Percentiles rank a stretch among this genome's conserved stretches.
Conservation (phyloP, 2,888 invertebrate genomes). For the Spodoptera exigua region DNA sequence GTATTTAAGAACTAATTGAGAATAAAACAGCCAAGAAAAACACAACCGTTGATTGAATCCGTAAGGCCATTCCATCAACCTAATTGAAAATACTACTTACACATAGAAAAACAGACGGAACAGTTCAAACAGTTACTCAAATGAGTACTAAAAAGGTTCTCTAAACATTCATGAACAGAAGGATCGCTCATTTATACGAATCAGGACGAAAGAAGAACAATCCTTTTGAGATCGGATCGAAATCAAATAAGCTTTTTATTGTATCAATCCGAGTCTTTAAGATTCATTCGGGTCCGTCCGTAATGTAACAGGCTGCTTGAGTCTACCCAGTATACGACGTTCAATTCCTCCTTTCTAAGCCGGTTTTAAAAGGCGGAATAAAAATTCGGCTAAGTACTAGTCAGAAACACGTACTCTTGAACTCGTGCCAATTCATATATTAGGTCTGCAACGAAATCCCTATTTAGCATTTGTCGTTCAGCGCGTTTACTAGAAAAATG, state of each 20-base stretch:
- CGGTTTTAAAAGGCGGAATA: constrained; percentile 51
- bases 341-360: constrained; percentile 51
- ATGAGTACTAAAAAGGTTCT: constrained; percentile 4
- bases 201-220: constrained; percentile 47
- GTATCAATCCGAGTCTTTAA: constrained; percentile 54
- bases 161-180: constrained; percentile 16
- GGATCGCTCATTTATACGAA: constrained; percentile 35
- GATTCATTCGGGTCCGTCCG: constrained; percentile 56
- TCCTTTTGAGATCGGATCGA: constrained; percentile 51
- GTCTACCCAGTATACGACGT: constrained; percentile 54
- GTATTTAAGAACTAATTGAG: too few species aligned
- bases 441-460: too few species aligned
- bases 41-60: too few species aligned
- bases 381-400: constrained; percentile 29
- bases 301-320: constrained; percentile 35
- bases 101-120: neutral
- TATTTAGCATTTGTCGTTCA: too few species aligned
- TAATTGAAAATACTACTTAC: too few species aligned
- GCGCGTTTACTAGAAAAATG: too few species aligned
- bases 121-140: neutral
- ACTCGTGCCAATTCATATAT: too few species aligned
- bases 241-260: constrained; percentile 61
- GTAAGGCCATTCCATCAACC: too few species aligned
- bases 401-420: too few species aligned
- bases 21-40: too few species aligned